phyloP scores from a whole-genome alignment of 2,888 invertebrate species.

The Ophonus ardosiacus region DNA sequence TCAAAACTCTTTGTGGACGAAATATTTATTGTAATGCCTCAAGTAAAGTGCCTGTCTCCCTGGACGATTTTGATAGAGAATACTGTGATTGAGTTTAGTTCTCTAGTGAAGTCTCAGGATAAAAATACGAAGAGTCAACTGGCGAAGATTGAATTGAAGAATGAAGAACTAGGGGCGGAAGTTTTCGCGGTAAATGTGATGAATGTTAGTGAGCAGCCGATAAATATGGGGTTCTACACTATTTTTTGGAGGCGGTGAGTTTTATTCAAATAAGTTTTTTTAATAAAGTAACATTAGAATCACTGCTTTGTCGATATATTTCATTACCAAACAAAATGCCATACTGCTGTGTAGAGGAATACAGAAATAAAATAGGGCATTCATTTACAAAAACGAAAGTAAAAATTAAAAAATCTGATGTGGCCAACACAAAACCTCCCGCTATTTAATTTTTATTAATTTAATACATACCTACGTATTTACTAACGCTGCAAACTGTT shows the following conservation, averaged over 20 bases:
- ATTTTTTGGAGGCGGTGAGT: conserved; percentile 79
- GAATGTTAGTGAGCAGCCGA: conserved; percentile 74
- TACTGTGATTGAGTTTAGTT: conserved; percentile 80
- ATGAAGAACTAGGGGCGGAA: conserved; percentile 78
- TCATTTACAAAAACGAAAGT: too few relatives aligned
- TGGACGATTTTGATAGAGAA: conserved; percentile 83
- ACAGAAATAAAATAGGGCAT: too few relatives aligned
- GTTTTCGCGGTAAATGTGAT: conserved; percentile 75
- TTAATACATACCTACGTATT: too few relatives aligned
- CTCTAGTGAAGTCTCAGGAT: conserved; percentile 70
- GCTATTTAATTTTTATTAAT: too few relatives aligned
- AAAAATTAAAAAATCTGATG: too few relatives aligned
- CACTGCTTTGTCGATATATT: too few relatives aligned
- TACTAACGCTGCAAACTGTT: too few relatives aligned
- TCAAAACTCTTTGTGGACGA: conserved; percentile 83
- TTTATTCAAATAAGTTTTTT: conserved; percentile 12
- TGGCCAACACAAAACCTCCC: too few relatives aligned
- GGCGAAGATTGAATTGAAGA: conserved; percentile 73
- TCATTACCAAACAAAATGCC: too few relatives aligned
- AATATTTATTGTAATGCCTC: conserved; percentile 83
- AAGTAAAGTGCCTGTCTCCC: conserved; percentile 83
- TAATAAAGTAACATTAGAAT: too few relatives aligned
- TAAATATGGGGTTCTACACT: conserved; percentile 77
- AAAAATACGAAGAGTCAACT: conserved; percentile 72
- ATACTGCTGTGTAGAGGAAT: too few relatives aligned